Conservation (phyloP, 1,140 invertebrate species). For the Neuroterus valhalla region DNA sequence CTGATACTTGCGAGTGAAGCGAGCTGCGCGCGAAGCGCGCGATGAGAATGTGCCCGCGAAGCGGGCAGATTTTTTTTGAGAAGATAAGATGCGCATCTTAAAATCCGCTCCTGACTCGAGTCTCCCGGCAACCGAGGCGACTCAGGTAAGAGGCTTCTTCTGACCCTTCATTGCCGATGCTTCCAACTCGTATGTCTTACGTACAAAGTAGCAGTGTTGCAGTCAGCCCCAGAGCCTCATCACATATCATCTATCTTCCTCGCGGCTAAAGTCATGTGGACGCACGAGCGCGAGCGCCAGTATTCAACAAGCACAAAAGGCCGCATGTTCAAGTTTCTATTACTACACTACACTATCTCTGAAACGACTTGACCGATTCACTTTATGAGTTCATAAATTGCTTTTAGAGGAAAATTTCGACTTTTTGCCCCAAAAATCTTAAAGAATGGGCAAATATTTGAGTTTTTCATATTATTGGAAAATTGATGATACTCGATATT, state of each 20-base stretch:
- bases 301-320: constrained; percentile 21
- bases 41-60: no score
- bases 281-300: background rate
- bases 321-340: background rate
- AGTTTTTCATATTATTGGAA: no score
- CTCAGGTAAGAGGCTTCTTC: background rate
- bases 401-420: no score
- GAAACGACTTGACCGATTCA: no score
- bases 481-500: no score
- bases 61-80: background rate
- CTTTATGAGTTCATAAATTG: background rate
- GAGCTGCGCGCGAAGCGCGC: no score
- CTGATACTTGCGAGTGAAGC: background rate
- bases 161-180: constrained; percentile 7
- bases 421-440: no score
- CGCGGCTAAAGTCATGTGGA: constrained; percentile 32
- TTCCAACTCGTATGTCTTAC: constrained; percentile 42
- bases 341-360: no score
- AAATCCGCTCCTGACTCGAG: background rate
- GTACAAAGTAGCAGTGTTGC: constrained; percentile 54
- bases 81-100: no score
- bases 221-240: constrained; percentile 36
- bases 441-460: no score
- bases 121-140: background rate
- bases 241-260: constrained; percentile 51